Evolutionary conservation across 2,113 vertebrate genomes (phyloP), one percentile per base, ranked within the genome.

Genomic region (Tricholaema leucomelas): DNA sequence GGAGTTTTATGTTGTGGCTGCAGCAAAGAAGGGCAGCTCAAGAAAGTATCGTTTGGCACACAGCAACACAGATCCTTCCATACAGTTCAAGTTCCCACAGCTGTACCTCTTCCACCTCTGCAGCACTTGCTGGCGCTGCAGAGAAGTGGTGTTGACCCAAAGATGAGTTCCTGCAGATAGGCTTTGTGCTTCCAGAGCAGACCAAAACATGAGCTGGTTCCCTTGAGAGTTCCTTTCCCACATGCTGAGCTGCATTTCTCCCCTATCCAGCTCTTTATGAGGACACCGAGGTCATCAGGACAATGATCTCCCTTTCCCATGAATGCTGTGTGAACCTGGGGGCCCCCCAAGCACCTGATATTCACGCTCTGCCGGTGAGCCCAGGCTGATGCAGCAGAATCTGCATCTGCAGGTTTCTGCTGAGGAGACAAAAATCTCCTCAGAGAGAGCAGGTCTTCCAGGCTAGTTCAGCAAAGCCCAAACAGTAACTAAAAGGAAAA

Each of bases 321-420:
- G 91, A 73, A 77, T 94, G 52, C 52, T 77, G 0, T 65, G 71
- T 87, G 85, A 95, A 94, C 92, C 81, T 92, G 89, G 79, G 91
- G 87, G 89, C 85, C 94, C 66, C 91, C 69, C 81, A 85, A 67
- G 84, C 87, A 85, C 93, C 87, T 82, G 91, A 91, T 94, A 92
- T 89, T 96, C 92, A 89, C 7, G 86, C 87, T 96, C 71, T 89
- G 84, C 88, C 80, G 71, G 92, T 85, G 84, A 94, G 93, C 89
- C 56, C 30, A 76, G 75, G 93, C 92, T 96, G 95, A 89, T 93
- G 58, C 85, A 87, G 93, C 91, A 96, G 56, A 89, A 91, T 92
- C 91, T 82, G 60, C 79, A 91, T 93, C 89, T 13, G 2, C 87
- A 89, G 75, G 75, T 93, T 92, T 94, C 78, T 94, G 91, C 81